Base-by-base conservation (phyloP, 1,140 invertebrate species). In the Pseudoatta argentina region DNA sequence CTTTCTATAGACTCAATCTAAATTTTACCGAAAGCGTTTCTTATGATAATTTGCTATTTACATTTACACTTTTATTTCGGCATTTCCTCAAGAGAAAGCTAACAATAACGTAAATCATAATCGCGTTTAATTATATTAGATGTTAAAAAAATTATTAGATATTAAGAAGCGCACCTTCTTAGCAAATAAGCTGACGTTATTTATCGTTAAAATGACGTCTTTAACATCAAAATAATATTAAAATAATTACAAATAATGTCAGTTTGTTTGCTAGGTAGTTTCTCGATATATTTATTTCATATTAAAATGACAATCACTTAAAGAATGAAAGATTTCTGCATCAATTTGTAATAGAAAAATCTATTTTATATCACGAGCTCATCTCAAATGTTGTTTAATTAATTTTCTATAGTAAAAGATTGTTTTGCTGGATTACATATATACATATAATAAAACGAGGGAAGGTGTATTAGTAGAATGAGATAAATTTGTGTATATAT, bases 1-100 rank as follows among this genome's bases (percentile, higher is more conserved):
- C 78, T 81, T 81, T 81, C 78, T 81, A 81, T 3, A 30, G 30
- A n/a, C 16, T 81, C 53, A 21, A 10, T 79, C 61, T 59, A 71
- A 81, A 44, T 81, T 81, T 24, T 59, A 81, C 30, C 30, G 48
- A 81, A 81, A 81, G 77, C 53, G 7, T n/a, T 39, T 66, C 27
- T 64, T 30, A 30, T 27, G 48, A 0, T 12, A 10, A 51, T 44
- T 51, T 21, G 63, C 30, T 18, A 66, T 66, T 66, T 66, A 66
- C 63, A n/a, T 66, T 39, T 66, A n/a, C 6, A 39, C 44, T 77
- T 64, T 24, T 24, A 48, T 77, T 24, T 51, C 51, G 21, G 10
- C 10, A 71, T 24, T 30, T 81, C 3, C n/a, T 27, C 63, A 66
- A 66, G 30, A 34, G 18, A 3, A 2, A 21, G 10, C 10, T 69